A percentile compares a stretch with the other conserved stretches of the same genome.
Conservation (phyloP, 2,888 invertebrate species). For the Oegoconia quadripuncta region DNA sequence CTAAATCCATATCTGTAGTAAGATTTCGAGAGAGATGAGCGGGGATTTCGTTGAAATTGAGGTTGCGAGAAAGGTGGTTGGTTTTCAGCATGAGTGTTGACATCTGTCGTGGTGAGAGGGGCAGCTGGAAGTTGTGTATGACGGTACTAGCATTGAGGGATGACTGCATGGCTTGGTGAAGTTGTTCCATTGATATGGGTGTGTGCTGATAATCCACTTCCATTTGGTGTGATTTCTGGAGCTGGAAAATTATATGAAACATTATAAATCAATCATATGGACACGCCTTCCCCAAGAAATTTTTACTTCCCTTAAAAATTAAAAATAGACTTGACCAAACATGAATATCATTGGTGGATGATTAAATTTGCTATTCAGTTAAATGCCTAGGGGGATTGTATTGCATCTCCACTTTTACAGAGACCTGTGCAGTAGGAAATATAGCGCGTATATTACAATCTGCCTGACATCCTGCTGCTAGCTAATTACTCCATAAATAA, state of each 20-base stretch:
- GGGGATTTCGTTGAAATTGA: constrained; percentile 60
- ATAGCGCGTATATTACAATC: no score
- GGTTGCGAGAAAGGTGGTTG: constrained; percentile 49
- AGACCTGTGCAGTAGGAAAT: no score
- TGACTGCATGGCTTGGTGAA: constrained; percentile 66
- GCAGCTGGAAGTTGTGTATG: constrained; percentile 63
- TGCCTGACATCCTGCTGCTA: no score
- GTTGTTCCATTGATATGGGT: constrained; percentile 64
- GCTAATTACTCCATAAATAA: no score
- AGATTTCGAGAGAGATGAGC: constrained; percentile 49
- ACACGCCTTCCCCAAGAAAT: no score
- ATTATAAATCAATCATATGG: no score
- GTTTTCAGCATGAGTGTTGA: constrained; percentile 66
- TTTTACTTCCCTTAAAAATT: no score
- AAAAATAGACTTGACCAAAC: no score
- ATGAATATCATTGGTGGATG: no score
- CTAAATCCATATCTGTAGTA: constrained; percentile 46
- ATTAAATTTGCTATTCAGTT: no score
- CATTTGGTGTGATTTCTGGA: constrained; percentile 61
- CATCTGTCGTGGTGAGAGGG: constrained; percentile 64
- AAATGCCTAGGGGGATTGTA: no score
- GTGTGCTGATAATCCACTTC: constrained; percentile 62
- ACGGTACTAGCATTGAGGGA: constrained; percentile 46
- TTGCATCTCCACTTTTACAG: no score
- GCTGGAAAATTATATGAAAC: constrained; percentile 35